Evolutionary conservation across 2,888 invertebrate genomes (phyloP).

Genomic region (Clepsis dumicolana): DNA sequence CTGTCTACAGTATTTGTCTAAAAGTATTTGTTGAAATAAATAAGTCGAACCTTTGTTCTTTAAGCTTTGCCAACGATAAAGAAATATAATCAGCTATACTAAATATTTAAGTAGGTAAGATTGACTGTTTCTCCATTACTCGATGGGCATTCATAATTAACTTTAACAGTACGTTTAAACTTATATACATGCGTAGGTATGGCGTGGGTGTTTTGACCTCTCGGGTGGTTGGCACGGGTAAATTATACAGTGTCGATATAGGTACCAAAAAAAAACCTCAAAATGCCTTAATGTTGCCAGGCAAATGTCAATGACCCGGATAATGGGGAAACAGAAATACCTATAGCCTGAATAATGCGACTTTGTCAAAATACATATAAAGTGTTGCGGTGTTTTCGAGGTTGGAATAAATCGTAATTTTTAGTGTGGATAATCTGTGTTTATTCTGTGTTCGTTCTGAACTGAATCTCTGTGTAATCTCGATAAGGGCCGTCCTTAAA

Average conservation of each 20-base stretch:
- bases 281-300: slow-evolving; percentile 37
- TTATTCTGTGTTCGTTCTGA: too few relatives aligned
- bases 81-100: too few relatives aligned
- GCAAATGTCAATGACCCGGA: slow-evolving; percentile 57
- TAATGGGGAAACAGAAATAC: slow-evolving; percentile 34
- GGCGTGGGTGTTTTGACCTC: slow-evolving; percentile 65
- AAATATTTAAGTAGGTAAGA: background rate
- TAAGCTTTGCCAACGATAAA: too few relatives aligned
- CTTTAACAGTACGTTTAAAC: slow-evolving; percentile 56
- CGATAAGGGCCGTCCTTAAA: too few relatives aligned
- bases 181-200: slow-evolving; percentile 46
- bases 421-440: too few relatives aligned
- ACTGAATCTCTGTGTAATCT: too few relatives aligned
- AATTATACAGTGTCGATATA: slow-evolving; percentile 62
- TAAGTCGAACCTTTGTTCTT: too few relatives aligned
- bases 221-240: slow-evolving; percentile 55
- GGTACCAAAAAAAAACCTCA: slow-evolving; percentile 56
- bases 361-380: slow-evolving; percentile 23
- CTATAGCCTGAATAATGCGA: slow-evolving; percentile 16
- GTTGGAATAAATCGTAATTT: too few relatives aligned
- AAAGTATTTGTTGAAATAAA: too few relatives aligned
- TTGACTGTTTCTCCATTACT: slow-evolving; percentile 15
- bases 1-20: too few relatives aligned
- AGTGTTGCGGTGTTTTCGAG: too few relatives aligned
- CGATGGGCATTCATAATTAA: slow-evolving; percentile 27